These are phyloP conservation scores for Thripadectes ignobilis DNA, from an alignment of 2,797 vertebrate species.

Conservation along the genomic window DNA sequence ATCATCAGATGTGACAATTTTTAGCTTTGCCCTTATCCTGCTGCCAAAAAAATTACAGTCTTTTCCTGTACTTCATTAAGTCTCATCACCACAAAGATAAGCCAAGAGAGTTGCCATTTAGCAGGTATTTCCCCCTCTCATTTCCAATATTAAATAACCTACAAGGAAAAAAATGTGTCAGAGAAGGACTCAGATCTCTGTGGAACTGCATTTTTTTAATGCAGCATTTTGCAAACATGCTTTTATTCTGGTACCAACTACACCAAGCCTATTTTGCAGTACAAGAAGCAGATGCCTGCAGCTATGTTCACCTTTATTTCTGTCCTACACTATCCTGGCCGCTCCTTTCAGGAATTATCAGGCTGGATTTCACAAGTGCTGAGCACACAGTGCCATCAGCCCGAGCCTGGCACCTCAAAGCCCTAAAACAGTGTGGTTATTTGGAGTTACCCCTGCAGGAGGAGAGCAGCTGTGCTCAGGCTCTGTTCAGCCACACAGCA, in stretches of 20 bases:
- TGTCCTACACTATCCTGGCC: not conserved
- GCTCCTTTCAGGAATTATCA: not conserved
- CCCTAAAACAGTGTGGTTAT: not conserved
- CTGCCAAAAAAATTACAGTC: constrained; percentile 20
- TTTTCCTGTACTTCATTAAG: constrained; percentile 23
- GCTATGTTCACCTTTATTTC: not conserved
- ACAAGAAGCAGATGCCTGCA: not conserved
- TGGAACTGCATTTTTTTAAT: not conserved
- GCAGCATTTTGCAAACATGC: not conserved
- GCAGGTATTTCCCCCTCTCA: not conserved
- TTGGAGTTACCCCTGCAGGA: not conserved
- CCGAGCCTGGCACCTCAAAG: not conserved
- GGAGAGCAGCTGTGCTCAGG: not conserved
- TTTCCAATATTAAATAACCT: not conserved
- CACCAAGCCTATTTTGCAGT: not conserved
- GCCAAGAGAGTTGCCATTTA: not conserved
- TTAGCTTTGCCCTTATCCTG: constrained; percentile 12
- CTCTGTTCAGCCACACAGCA: not conserved
- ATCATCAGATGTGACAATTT: constrained; percentile 19
- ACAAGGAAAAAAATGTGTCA: not conserved
- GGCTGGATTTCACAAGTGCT: not conserved
- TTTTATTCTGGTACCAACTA: not conserved
- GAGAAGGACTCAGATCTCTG: not conserved
- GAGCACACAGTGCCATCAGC: not conserved
- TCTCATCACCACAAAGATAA: not conserved